Base-by-base conservation (phyloP, 2,888 invertebrate species). In the Pollenia angustigena region DNA sequence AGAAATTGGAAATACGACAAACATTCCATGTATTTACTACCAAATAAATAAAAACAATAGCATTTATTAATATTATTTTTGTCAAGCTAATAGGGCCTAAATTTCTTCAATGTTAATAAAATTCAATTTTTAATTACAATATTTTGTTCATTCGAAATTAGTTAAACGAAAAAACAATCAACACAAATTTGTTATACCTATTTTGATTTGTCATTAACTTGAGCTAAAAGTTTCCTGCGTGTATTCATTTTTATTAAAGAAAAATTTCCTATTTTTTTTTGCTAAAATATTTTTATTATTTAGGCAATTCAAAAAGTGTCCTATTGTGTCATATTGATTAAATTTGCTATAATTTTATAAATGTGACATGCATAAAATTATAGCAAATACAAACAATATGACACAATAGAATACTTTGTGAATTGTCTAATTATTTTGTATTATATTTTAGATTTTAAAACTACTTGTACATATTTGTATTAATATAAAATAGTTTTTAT, bases 381-480 rank as follows among this genome's bases (percentile, higher is more conserved):
- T 32, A 32, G 4, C 6, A 32, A 32, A 6, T 32, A 32, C 4
- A 32, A 32, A 32, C 32, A 32, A 6, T 32, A 32, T 32, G 32
- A 6, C 14, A 32, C 32, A 32, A 6, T 32, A 32, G 6, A 32
- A 32, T 6, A 32, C 6, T 32, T 32, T 32, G 32, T 32, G 4
- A 32, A 6, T 0, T 32, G 32, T 32, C 32, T 32, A 32, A 32
- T 6, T 32, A 32, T 74, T 66, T 82, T 82, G 75, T 75, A 75
- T 14, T 76, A 60, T 68, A 69, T 40, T 68, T 66, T 69, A 60
- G 16, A 44, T 52, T 60, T 23, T n/a, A 52, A 76, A 69, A 46
- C 32, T 12, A 82, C 18, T 54, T 83, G 71, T 71, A 83, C n/a
- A 82, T 82, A 82, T 40, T 62, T 60, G 46, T 42, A 18, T 42